Conservation (phyloP, 35 echinoderm and acorn worm genomes). For the Lytechinus variegatus region DNA sequence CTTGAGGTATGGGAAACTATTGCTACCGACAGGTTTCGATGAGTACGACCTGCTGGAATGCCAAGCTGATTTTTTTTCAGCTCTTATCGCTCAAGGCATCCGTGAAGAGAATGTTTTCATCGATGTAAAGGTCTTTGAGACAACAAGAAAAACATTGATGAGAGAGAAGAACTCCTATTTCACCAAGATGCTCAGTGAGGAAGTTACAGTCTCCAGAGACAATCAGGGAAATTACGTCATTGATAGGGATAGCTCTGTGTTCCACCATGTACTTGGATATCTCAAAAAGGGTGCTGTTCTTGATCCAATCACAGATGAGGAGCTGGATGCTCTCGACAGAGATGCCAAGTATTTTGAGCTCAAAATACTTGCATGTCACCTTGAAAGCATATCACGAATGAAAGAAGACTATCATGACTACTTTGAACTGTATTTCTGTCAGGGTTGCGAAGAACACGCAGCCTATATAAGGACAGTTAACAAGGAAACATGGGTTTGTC, state of each 20-base stretch:
- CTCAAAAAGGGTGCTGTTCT: not conserved
- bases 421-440: too few species aligned
- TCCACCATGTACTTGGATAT: not conserved
- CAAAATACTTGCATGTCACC: too few species aligned
- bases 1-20: slow-evolving; percentile 57
- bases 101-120: not conserved
- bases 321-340: not conserved
- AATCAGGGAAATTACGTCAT: not conserved
- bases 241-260: not conserved
- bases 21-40: slow-evolving; percentile 68
- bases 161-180: too few species aligned
- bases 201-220: not conserved
- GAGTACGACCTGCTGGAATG: slow-evolving; percentile 63
- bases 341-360: not conserved
- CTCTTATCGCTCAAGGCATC: not conserved
- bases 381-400: too few species aligned
- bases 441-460: too few species aligned
- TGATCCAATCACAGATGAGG: not conserved
- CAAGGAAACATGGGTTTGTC: too few species aligned
- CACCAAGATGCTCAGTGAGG: too few species aligned
- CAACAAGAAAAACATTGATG: too few species aligned
- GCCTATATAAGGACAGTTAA: too few species aligned
- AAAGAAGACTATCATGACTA: too few species aligned
- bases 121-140: not conserved
- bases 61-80: slow-evolving; percentile 65